Evolutionary conservation across 2,888 invertebrate genomes (phyloP).

Genomic region (Eristalinus aeneus): DNA sequence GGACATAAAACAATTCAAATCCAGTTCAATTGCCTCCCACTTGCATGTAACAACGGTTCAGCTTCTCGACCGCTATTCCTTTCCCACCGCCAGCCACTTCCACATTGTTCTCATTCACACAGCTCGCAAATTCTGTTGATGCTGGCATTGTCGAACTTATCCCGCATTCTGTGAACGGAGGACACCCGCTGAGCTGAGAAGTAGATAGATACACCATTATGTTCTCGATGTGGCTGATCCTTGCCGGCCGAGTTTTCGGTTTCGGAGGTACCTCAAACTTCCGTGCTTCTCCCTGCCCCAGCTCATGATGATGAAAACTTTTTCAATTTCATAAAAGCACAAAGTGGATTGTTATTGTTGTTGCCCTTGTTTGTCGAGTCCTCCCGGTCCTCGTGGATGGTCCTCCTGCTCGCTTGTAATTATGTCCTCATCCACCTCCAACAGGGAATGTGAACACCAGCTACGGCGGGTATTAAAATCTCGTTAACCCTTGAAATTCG

Average conservation of each 20-base stretch:
- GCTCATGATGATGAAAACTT: slow-evolving; percentile 40
- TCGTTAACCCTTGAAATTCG: slow-evolving; percentile 21
- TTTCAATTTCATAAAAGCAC: slow-evolving; percentile 42
- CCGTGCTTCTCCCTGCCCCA: neutral
- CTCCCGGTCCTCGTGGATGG: neutral
- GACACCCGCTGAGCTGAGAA: neutral
- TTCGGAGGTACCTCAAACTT: slow-evolving; percentile 13
- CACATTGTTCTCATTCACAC: neutral
- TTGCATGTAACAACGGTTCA: neutral
- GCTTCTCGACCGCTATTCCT: neutral
- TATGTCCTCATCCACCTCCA: slow-evolving; percentile 10
- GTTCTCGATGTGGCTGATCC: neutral
- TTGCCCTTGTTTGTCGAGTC: neutral
- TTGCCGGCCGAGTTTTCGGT: slow-evolving; percentile 12
- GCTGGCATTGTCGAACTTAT: neutral
- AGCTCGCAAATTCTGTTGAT: slow-evolving; percentile 4
- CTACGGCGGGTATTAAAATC: slow-evolving; percentile 16
- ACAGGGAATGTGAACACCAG: slow-evolving; percentile 7
- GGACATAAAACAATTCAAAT: no score
- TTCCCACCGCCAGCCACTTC: neutral
- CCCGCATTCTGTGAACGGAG: neutral
- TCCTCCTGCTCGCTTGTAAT: slow-evolving; percentile 8
- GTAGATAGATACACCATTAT: neutral
- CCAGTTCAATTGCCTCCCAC: neutral
- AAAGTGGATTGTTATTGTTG: slow-evolving; percentile 34